Percentiles rank a stretch among this genome's conserved stretches.
Conservation (phyloP, 2,888 invertebrate species). For the Galeruca laticollis region DNA sequence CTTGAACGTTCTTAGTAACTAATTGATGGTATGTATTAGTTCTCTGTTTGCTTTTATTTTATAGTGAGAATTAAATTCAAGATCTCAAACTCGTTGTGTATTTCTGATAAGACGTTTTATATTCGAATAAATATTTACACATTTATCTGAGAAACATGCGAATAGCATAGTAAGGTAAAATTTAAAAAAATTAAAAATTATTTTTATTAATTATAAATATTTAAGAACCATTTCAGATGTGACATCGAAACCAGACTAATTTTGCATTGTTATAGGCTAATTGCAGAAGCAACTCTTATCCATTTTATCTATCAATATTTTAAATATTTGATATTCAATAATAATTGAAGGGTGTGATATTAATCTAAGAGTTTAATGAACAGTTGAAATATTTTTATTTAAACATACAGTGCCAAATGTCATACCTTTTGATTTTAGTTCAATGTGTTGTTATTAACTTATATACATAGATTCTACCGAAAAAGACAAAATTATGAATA, state of each 20-base stretch:
- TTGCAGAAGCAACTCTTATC: background rate
- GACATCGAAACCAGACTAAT: constrained; percentile 2
- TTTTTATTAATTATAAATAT: too few relatives aligned
- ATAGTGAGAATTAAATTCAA: too few relatives aligned
- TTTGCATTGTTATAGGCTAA: background rate
- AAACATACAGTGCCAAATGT: background rate
- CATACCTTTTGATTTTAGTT: background rate
- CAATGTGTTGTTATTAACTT: background rate
- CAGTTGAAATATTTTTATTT: too few relatives aligned
- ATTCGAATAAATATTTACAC: too few relatives aligned
- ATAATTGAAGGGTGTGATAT: background rate
- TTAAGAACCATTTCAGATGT: background rate
- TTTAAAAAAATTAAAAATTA: background rate
- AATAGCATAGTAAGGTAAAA: too few relatives aligned
- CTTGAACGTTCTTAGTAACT: too few relatives aligned
- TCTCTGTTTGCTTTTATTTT: too few relatives aligned
- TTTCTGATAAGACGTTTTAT: too few relatives aligned
- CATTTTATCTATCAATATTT: background rate
- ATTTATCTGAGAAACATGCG: too few relatives aligned
- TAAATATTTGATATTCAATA: background rate
- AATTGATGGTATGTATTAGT: too few relatives aligned
- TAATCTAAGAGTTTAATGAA: too few relatives aligned
- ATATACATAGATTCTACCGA: background rate
- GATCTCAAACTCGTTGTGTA: too few relatives aligned
- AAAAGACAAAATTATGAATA: background rate